phyloP scores from a whole-genome alignment of 1,140 invertebrate species.

The Venustaconcha ellipsiformis region DNA sequence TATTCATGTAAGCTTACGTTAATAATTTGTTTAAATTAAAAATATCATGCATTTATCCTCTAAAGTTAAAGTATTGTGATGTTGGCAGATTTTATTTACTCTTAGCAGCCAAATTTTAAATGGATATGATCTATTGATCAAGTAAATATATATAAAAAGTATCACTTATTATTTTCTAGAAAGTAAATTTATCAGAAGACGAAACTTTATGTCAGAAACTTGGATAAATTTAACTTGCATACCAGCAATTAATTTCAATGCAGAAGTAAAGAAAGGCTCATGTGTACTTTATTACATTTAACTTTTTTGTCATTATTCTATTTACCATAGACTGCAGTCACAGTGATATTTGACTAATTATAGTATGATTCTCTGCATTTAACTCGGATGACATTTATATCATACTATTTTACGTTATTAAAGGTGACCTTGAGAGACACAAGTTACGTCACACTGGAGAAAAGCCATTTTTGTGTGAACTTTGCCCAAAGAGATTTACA shows the following conservation, averaged over 20 bases:
- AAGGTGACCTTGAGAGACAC: slow-evolving; percentile 88
- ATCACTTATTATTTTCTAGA: no score
- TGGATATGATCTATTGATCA: no score
- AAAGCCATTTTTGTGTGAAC: slow-evolving; percentile 59
- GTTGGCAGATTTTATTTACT: no score
- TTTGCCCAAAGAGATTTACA: slow-evolving; percentile 83
- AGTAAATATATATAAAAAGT: no score
- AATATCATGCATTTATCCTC: no score
- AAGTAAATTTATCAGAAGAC: no score
- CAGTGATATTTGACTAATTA: not conserved
- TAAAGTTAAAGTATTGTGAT: no score
- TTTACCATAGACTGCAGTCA: not conserved
- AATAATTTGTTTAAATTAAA: no score
- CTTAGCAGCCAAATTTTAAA: no score
- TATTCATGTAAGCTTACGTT: no score
- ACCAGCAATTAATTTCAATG: not conserved
- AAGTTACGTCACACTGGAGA: slow-evolving; percentile 59
- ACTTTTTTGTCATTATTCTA: not conserved
- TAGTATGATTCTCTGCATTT: not conserved
- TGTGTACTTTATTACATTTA: not conserved
- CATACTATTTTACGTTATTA: slow-evolving; percentile 55
- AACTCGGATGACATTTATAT: not conserved
- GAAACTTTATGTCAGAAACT: no score
- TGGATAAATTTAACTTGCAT: not conserved
- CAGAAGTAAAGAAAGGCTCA: not conserved